These are phyloP conservation scores for Drosophila pseudotalamancana DNA, from an alignment of 2,888 invertebrate genomes.

Conservation along the genomic window DNA sequence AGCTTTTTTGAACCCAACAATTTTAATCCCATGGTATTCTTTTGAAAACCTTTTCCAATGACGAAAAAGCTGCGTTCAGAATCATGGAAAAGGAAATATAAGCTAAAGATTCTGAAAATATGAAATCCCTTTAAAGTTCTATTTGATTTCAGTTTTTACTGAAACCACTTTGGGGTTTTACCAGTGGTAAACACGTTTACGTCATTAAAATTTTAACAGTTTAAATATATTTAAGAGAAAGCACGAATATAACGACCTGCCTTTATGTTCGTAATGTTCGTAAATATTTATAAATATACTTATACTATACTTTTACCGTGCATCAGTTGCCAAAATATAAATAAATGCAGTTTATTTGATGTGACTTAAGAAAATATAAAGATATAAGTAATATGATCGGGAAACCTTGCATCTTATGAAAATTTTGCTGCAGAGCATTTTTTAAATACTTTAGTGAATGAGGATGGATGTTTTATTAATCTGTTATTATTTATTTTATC, in stretches of 20 bases:
- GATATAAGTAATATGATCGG: not conserved
- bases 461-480: no score
- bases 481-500: not conserved
- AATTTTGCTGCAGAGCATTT: not conserved
- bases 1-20: no score
- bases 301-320: not conserved
- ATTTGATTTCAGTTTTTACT: not conserved
- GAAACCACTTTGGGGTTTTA: not conserved
- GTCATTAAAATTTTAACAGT: constrained; percentile 13
- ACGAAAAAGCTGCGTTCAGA: no score
- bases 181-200: constrained; percentile 8
- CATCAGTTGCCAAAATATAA: constrained; percentile 10
- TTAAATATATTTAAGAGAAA: constrained; percentile 8
- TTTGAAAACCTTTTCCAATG: no score
- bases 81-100: no score
- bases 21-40: no score
- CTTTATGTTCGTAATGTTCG: not conserved
- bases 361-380: constrained; percentile 8
- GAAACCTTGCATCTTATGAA: not conserved
- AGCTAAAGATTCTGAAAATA: not conserved
- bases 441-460: no score
- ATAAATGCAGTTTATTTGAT: constrained; percentile 3
- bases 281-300: not conserved
- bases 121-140: not conserved
- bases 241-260: not conserved